phyloP scores from a whole-genome alignment of 2,113 vertebrate species.

The Furnarius figulus region DNA sequence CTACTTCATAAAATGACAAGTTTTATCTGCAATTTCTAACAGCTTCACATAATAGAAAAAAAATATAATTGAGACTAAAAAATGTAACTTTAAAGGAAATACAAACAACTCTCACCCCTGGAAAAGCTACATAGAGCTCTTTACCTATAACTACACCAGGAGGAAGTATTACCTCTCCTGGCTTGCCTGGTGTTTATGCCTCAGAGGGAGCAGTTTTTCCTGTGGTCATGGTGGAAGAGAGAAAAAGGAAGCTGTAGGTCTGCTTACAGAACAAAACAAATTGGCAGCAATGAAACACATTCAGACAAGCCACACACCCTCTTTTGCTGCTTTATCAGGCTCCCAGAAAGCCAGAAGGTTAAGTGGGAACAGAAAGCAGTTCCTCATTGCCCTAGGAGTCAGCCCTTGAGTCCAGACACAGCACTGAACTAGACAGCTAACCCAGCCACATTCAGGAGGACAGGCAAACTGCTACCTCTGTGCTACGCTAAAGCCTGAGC shows the following conservation, averaged over 20 bases:
- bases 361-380: neutral
- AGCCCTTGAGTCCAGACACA: neutral
- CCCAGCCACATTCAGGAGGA: accelerated
- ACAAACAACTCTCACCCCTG: neutral
- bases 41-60: neutral
- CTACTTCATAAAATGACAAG: neutral
- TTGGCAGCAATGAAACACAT: neutral
- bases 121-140: neutral
- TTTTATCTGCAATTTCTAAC: neutral
- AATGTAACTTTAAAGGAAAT: neutral
- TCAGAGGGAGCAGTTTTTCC: neutral
- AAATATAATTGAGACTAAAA: neutral
- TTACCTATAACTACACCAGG: neutral
- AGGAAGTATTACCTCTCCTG: neutral
- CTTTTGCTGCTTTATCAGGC: neutral
- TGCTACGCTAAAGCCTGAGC: accelerated
- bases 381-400: neutral
- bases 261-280: neutral
- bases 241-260: neutral
- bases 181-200: neutral
- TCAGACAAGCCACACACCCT: neutral
- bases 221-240: neutral
- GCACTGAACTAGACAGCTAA: neutral
- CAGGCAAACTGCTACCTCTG: accelerated
- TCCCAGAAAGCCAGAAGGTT: neutral